Base-by-base conservation (phyloP, 2,113 vertebrate genomes). In the Riparia riparia region DNA sequence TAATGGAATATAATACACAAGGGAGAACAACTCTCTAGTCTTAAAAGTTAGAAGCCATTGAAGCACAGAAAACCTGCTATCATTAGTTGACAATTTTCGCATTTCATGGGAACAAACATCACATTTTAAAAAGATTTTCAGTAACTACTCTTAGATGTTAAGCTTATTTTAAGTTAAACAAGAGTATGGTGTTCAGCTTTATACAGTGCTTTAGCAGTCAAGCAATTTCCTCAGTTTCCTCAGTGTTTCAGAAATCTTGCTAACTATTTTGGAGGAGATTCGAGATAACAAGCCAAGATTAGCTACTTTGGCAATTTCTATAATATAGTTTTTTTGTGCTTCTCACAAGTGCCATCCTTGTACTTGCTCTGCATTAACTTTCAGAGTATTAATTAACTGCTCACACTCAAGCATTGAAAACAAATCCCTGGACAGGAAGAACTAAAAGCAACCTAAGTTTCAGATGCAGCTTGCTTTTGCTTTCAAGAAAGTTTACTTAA, bases 401-500 rank as follows among this genome's bases (percentile, higher is more conserved):
- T 65, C 39, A 77, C 5, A 47, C 5, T 44, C 9, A 78, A 6
- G 3, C 57, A 79, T 0, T 26, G 10, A 82, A 70, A 37, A 93
- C 9, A 14, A 65, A 71, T 53, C 51, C 8, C 28, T 45, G 41
- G 26, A 64, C 25, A 85, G 29, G 57, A 83, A 63, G 4, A 86
- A 31, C 4, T n/a, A 66, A 72, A 64, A 82, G n/a, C 9, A 84
- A 81, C 3, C 3, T 16, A 58, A 72, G 20, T 31, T 86, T 81
- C 45, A 91, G 13, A 45, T 39, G 47, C 29, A 87, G n/a, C 25
- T 31, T 68, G 17, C 34, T 82, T 51, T 57, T 85, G 12, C 10
- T 50, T 31, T 73, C 28, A 57, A 82, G 2, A 31, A 95, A 74
- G 2, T 72, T 90, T 93, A 95, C 85, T 93, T 93, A 72, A 96